phyloP scores from a whole-genome alignment of 2,888 invertebrate species.

The Amiota mariae region DNA sequence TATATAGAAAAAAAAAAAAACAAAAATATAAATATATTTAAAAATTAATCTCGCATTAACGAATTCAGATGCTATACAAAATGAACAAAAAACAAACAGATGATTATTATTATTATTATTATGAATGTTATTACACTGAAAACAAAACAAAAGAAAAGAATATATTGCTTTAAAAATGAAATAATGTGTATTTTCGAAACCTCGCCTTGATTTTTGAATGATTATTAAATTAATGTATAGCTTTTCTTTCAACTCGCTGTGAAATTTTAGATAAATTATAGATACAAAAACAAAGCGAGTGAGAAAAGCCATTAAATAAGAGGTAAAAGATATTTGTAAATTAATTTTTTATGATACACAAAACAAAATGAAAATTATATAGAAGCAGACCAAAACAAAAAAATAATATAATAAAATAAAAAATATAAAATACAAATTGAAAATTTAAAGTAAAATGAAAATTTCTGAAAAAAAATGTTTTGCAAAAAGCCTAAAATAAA shows the following conservation, averaged over 20 bases:
- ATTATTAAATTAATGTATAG: constrained; percentile 22
- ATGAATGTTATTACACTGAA: constrained; percentile 34
- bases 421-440: constrained; percentile 21
- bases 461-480: constrained; percentile 16
- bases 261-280: constrained; percentile 22
- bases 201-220: constrained; percentile 55
- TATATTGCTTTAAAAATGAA: constrained; percentile 22
- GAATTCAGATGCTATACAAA: constrained; percentile 11
- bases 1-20: too few relatives aligned
- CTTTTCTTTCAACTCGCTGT: constrained; percentile 3
- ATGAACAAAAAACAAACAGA: neutral
- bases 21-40: neutral
- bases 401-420: constrained; percentile 3
- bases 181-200: constrained; percentile 47
- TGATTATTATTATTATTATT: neutral
- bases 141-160: constrained; percentile 37
- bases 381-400: neutral
- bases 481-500: constrained; percentile 36
- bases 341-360: constrained; percentile 24
- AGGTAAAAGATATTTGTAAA: constrained; percentile 11
- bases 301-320: constrained; percentile 1
- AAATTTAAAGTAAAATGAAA: constrained; percentile 22
- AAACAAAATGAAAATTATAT: neutral
- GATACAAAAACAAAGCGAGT: constrained; percentile 9
- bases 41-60: constrained; percentile 26